Conservation (phyloP, 1,140 invertebrate species). For the Meloidogyne exigua region DNA sequence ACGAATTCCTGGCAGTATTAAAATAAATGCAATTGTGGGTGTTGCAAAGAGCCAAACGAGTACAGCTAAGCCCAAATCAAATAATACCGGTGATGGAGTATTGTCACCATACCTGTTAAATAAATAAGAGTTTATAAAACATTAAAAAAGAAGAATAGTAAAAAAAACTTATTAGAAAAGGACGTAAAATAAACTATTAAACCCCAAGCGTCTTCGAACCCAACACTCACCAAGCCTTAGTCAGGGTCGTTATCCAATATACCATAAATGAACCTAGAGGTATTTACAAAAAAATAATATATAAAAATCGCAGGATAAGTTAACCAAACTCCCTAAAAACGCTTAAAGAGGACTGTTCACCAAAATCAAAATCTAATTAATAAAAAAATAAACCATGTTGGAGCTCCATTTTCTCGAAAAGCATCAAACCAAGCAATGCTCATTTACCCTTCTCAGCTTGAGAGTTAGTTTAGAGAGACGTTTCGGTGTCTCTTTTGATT, state of each 20-base stretch:
- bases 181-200: no score
- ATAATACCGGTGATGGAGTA: constrained; percentile 48
- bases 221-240: no score
- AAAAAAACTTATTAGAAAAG: no score
- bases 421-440: constrained; percentile 55
- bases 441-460: constrained; percentile 18
- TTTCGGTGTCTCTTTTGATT: background rate
- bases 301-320: no score
- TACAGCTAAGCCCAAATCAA: constrained; percentile 44
- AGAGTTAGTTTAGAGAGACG: background rate
- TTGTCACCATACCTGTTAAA: constrained; percentile 50
- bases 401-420: constrained; percentile 57
- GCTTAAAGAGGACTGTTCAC: no score
- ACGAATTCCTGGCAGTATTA: constrained; percentile 56
- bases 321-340: no score
- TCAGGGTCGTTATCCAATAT: no score
- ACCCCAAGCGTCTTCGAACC: no score
- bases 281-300: no score
- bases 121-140: background rate
- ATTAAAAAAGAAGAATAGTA: background rate
- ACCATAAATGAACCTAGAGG: no score
- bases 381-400: constrained; percentile 38
- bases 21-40: constrained; percentile 49
- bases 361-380: background rate
- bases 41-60: constrained; percentile 46